phyloP scores from a whole-genome alignment of 2,888 invertebrate genomes.

The Zhuqinia jingwanae region DNA sequence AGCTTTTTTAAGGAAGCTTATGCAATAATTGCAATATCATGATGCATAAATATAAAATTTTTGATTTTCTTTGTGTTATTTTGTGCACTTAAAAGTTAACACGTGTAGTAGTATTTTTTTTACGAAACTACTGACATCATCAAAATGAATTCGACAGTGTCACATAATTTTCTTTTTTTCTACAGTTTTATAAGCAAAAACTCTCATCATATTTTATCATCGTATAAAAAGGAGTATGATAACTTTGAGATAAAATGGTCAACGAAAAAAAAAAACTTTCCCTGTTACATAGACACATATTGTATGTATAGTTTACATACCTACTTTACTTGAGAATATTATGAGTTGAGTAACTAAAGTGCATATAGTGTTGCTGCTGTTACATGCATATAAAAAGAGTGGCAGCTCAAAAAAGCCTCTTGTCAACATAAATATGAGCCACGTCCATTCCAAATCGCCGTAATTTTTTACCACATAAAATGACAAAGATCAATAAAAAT shows the following conservation, averaged over 20 bases:
- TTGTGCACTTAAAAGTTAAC: background rate
- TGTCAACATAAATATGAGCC: constrained; percentile 17
- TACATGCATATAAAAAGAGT: background rate
- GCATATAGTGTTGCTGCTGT: no score
- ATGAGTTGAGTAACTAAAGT: constrained; percentile 30
- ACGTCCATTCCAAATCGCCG: background rate
- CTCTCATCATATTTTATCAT: background rate
- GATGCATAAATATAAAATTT: no score
- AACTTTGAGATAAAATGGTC: background rate
- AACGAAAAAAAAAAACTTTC: constrained; percentile 8
- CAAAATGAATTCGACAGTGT: constrained; percentile 32
- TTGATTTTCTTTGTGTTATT: background rate
- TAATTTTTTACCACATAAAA: background rate
- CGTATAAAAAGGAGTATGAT: background rate
- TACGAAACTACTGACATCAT: constrained; percentile 13
- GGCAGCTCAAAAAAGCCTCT: background rate
- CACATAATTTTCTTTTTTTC: constrained; percentile 38
- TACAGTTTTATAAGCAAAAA: constrained; percentile 5
- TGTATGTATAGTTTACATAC: no score
- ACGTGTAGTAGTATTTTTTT: background rate
- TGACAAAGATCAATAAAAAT: background rate
- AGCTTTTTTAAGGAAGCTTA: background rate
- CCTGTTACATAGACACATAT: constrained; percentile 23
- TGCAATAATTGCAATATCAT: background rate
- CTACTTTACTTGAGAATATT: no score